Percentiles rank a stretch among this genome's conserved stretches.
phyloP scores from a whole-genome alignment of 2,888 invertebrate genomes.

The Drosophila mercatorum region DNA sequence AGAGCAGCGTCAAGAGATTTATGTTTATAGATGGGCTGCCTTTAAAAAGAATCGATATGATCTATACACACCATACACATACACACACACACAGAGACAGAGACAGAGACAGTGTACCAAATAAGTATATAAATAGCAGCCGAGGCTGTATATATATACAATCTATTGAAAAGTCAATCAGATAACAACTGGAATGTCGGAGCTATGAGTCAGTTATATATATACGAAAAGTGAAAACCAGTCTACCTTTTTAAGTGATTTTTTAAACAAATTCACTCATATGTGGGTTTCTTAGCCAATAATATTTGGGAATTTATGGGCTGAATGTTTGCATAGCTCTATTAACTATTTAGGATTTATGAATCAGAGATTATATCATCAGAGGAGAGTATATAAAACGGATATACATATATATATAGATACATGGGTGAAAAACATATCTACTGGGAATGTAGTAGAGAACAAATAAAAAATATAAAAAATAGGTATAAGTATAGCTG shows the following conservation, averaged over 20 bases:
- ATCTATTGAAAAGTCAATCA: slow-evolving; percentile 50
- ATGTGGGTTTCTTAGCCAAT: not conserved
- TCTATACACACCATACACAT: slow-evolving; percentile 27
- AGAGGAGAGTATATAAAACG: not conserved
- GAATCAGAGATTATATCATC: not conserved
- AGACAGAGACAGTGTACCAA: slow-evolving; percentile 4
- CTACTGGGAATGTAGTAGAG: not conserved
- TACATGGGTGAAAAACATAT: not conserved
- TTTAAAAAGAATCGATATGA: slow-evolving; percentile 68
- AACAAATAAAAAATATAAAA: too few relatives aligned
- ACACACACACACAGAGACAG: not conserved
- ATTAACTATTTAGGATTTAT: not conserved
- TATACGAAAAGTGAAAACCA: slow-evolving; percentile 23
- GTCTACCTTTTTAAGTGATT: slow-evolving; percentile 8
- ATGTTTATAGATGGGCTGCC: slow-evolving; percentile 65
- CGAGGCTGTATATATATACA: slow-evolving; percentile 21
- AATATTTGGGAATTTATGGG: not conserved
- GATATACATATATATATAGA: not conserved
- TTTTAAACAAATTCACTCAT: not conserved
- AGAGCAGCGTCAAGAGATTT: slow-evolving; percentile 53
- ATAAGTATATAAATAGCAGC: slow-evolving; percentile 26
- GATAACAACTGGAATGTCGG: slow-evolving; percentile 41
- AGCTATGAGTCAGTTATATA: slow-evolving; percentile 24
- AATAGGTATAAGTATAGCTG: too few relatives aligned
- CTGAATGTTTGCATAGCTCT: not conserved